Evolutionary conservation across 2,888 invertebrate species (phyloP).

Genomic region (Chorisops tibialis): DNA sequence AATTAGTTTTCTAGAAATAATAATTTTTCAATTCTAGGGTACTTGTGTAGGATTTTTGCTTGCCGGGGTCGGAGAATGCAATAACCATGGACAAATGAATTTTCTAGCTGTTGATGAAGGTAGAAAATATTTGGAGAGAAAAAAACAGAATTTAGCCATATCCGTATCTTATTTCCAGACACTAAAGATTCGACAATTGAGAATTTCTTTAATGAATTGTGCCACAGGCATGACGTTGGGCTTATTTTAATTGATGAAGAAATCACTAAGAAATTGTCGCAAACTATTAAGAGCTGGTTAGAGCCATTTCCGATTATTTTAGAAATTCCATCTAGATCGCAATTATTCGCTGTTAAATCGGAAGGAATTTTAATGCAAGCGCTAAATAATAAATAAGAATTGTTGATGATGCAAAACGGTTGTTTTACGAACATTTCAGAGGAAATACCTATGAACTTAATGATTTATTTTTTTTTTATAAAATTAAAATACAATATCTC

Average conservation of each 20-base stretch:
- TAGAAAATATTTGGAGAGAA: background rate
- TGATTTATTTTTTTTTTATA: background rate
- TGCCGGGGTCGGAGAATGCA: constrained; percentile 9
- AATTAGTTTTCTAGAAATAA: background rate
- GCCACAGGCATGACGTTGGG: constrained; percentile 5
- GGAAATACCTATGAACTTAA: too few relatives aligned
- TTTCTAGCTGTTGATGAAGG: constrained; percentile 7
- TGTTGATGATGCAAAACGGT: too few relatives aligned
- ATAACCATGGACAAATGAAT: constrained; percentile 7
- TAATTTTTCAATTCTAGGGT: background rate
- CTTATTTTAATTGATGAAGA: constrained; percentile 8
- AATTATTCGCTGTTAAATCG: background rate
- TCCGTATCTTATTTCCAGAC: background rate
- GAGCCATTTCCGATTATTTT: constrained; percentile 4
- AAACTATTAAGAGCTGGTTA: background rate
- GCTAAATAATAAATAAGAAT: too few relatives aligned
- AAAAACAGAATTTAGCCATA: background rate
- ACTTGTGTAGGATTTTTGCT: constrained; percentile 11
- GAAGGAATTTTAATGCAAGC: background rate
- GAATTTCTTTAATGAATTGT: constrained; percentile 9
- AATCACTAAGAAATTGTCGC: background rate
- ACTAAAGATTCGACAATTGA: background rate
- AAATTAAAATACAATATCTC: background rate
- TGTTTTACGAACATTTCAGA: too few relatives aligned
- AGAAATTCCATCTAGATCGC: constrained; percentile 1